Evolutionary conservation across 2,888 invertebrate genomes (phyloP).

Genomic region (Sphecodes monilicornis): DNA sequence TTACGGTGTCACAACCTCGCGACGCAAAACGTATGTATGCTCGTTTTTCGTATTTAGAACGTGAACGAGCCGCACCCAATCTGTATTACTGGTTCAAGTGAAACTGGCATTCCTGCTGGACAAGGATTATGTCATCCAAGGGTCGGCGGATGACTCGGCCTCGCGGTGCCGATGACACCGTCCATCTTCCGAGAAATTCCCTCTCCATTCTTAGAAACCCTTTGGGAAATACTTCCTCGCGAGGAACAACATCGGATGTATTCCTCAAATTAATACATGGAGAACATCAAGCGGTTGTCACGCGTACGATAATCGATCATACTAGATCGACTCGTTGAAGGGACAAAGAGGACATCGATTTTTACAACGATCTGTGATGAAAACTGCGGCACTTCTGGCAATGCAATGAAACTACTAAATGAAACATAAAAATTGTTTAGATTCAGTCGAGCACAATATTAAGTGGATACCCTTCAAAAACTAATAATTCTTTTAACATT

Average conservation of each 20-base stretch:
- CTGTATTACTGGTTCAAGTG: not conserved
- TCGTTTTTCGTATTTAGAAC: slow-evolving; percentile 56
- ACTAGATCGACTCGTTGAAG: too few species aligned
- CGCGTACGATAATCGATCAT: too few species aligned
- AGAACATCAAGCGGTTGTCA: too few species aligned
- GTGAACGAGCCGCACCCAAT: slow-evolving; percentile 44
- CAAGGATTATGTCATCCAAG: slow-evolving; percentile 9
- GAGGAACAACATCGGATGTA: not conserved
- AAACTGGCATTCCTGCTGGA: not conserved
- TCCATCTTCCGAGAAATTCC: not conserved
- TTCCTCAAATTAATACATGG: not conserved
- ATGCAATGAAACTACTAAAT: not conserved
- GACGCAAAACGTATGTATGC: slow-evolving; percentile 56
- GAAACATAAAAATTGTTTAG: not conserved
- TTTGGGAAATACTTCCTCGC: not conserved
- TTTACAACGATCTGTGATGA: too few species aligned
- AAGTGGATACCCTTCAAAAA: too few species aligned
- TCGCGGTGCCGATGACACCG: not conserved
- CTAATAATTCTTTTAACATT: too few species aligned
- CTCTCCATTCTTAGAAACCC: not conserved
- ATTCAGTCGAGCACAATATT: too few species aligned
- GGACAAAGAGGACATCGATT: too few species aligned
- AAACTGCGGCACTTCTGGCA: too few species aligned
- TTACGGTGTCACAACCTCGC: slow-evolving; percentile 67
- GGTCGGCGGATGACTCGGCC: not conserved